Evolutionary conservation across 1,140 invertebrate genomes (phyloP), one percentile per base, ranked within the genome.

Genomic region (Neodiprion virginianus): DNA sequence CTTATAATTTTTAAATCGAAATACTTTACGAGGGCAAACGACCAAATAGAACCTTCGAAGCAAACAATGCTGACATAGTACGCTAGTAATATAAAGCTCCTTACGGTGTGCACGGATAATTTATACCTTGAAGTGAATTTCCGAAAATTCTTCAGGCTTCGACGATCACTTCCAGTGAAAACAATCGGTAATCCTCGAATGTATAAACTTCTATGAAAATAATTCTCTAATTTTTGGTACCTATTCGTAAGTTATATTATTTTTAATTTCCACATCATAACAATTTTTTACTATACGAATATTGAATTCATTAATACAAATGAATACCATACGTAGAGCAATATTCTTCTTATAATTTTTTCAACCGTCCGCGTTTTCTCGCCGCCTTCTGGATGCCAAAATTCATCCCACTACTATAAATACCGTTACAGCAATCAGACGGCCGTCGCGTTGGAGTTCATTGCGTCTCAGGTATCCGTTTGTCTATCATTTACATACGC

Each of bases 401-500:
- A 61, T 12, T 12, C 5, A 61, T 61, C n/a, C 53, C 11, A 17
- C 53, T 61, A 61, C 53, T 61, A 61, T 61, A 8, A 61, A 17
- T 61, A 61, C 53, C 53, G 53, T 61, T 61, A 61, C 53, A 17
- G n/a, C 11, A 61, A 61, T 61, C 53, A 61, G 11, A 61, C 53
- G n/a, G 11, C n/a, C 10, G 50, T 40, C n/a, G n/a, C n/a, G 53
- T 61, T 12, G 53, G n/a, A 17, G 53, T 61, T 61, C 53, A 61
- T 61, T 61, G 53, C 53, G 53, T 61, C 53, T 61, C 3, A 61
- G 53, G 53, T 61, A 61, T 61, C 53, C 8, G 8, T 61, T 61
- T 61, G 53, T 61, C 53, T 61, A 61, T 61, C 53, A 61, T 61
- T 61, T 61, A 61, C 53, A 61, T 61, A 61, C 53, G 53, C 53